A percentile compares a stretch with the other conserved stretches of the same genome.
Conservation (phyloP, 1,140 invertebrate species). For the Bombyx mori region DNA sequence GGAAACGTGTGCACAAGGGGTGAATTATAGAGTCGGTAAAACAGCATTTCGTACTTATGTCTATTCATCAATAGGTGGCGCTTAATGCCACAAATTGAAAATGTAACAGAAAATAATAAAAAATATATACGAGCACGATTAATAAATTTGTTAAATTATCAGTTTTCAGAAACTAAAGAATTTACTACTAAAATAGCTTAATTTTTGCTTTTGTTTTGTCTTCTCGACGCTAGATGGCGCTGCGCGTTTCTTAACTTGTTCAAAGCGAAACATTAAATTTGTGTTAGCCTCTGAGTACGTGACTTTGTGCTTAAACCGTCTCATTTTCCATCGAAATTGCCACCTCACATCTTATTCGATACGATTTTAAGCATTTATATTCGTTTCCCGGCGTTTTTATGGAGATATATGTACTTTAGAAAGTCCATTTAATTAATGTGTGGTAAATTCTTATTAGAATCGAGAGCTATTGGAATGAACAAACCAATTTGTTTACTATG, state of each 20-base stretch:
- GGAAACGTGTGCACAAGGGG: not conserved
- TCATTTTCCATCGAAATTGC: conserved; percentile 62
- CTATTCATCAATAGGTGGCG: conserved; percentile 47
- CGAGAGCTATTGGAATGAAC: conserved; percentile 11
- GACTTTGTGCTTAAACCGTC: conserved; percentile 57
- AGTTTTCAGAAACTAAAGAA: too few species aligned
- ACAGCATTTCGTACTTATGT: conserved; percentile 17
- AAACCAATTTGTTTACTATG: not conserved
- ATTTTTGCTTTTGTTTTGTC: not conserved
- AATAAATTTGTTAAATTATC: too few species aligned
- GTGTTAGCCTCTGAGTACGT: conserved; percentile 32
- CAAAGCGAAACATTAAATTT: not conserved
- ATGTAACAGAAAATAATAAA: not conserved
- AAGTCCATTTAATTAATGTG: conserved; percentile 25
- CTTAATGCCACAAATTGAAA: not conserved
- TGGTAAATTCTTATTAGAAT: conserved; percentile 28
- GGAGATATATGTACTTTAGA: conserved; percentile 43
- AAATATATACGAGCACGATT: not conserved
- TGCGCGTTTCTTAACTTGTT: conserved; percentile 14
- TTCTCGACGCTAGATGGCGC: conserved; percentile 32
- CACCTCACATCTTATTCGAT: conserved; percentile 58
- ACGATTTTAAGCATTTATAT: conserved; percentile 50
- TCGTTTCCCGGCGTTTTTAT: conserved; percentile 51
- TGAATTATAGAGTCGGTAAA: conserved; percentile 29
- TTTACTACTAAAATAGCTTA: not conserved